These are phyloP conservation scores for Hemistola chrysoprasaria DNA, from an alignment of 2,888 invertebrate genomes.

Conservation along the genomic window DNA sequence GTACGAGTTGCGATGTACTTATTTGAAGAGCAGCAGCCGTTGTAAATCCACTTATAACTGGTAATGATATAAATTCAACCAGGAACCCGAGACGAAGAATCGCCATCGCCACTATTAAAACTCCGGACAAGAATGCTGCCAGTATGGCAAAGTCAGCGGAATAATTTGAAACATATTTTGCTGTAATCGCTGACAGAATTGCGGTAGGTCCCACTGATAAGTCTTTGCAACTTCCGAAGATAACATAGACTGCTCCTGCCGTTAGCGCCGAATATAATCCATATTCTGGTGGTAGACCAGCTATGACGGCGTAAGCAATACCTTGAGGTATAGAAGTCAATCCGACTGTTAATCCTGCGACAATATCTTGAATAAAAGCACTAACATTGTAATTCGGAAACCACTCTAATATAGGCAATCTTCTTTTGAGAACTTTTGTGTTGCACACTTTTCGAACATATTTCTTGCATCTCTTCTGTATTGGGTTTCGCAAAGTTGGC, in stretches of 20 bases:
- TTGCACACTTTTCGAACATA: slow-evolving; percentile 57
- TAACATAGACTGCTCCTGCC: slow-evolving; percentile 93
- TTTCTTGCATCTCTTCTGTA: slow-evolving; percentile 41
- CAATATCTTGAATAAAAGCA: slow-evolving; percentile 87
- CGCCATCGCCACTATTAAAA: slow-evolving; percentile 86
- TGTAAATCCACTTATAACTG: slow-evolving; percentile 92
- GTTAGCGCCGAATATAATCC: slow-evolving; percentile 95
- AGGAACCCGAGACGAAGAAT: slow-evolving; percentile 89
- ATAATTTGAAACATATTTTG: slow-evolving; percentile 83
- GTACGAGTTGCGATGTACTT: slow-evolving; percentile 89
- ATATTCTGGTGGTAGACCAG: slow-evolving; percentile 87
- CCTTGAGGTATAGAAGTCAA: slow-evolving; percentile 92
- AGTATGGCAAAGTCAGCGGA: slow-evolving; percentile 87
- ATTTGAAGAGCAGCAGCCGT: slow-evolving; percentile 92
- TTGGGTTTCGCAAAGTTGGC: background rate
- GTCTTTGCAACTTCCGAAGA: slow-evolving; percentile 93
- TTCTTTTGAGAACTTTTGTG: slow-evolving; percentile 62
- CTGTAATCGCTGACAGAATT: slow-evolving; percentile 92
- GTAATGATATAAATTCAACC: slow-evolving; percentile 92
- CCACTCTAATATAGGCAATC: slow-evolving; percentile 88
- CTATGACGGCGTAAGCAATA: slow-evolving; percentile 90
- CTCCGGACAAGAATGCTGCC: slow-evolving; percentile 87
- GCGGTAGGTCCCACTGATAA: slow-evolving; percentile 92
- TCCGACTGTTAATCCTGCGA: slow-evolving; percentile 93
- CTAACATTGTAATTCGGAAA: slow-evolving; percentile 85